Base-by-base conservation (phyloP, 53 echinoderm and acorn worm species). In the Luidia sarsii region DNA sequence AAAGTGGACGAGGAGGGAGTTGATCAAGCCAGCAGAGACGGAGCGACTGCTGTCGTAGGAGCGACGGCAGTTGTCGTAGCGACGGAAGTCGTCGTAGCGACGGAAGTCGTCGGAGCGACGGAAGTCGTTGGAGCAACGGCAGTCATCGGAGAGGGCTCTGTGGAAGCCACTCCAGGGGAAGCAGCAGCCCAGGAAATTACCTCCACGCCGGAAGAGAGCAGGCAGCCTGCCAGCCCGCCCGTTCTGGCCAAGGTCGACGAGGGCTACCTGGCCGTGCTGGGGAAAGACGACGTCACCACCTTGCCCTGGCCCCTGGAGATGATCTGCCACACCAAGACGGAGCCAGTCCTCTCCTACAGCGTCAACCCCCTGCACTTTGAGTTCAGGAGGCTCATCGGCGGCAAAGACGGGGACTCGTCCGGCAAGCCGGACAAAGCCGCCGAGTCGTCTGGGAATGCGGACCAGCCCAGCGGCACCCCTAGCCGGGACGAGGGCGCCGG, bases 311-410 rank as follows among this genome's bases (percentile, higher is more conserved):
- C 95, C 8, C 57, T 80, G 72, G 87, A 87, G 13, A 92, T 95
- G 95, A 71, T 95, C 25, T 50, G 65, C 24, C 54, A 70, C 56
- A 95, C 95, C 11, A 56, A 51, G 33, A 51, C 70, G 62, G 65
- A 90, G 14, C 95, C 95, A 37, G 41, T 70, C 23, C 38, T 95
- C 11, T 67, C 95, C 10, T 92, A 53, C 48, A 95, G 95, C 85
- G 92, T 92, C 10, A 95, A 95, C 66, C 95, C 95, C 7, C 87
- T 95, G 80, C 68, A 85, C 32, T 95, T 87, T 85, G 88, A 90
- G 81, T 95, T 95, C 37, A 85, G 90, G 65, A 88, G 60, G 27
- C 64, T 90, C 27, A 29, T 70, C 8, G 71, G 61, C 15, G 85
- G 81, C 60, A 62, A 16, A 39, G 46, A 30, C 39, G 39, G 15